phyloP scores from a whole-genome alignment of 1,140 invertebrate species.

The Nymphalis io region DNA sequence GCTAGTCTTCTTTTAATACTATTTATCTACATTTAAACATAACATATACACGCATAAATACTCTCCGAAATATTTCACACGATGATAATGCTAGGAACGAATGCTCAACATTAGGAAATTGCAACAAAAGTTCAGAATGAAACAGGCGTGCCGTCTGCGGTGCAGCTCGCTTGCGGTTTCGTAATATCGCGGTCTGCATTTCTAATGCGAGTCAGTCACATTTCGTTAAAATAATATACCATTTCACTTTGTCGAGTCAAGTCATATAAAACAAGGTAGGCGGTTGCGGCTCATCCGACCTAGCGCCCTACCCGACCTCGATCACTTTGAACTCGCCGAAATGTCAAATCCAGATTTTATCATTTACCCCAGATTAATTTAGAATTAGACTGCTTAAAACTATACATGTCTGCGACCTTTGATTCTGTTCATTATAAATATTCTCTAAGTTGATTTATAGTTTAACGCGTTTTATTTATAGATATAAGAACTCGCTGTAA shows the following conservation, averaged over 20 bases:
- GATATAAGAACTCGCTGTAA: neutral
- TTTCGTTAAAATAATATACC: neutral
- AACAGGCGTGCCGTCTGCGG: slow-evolving; percentile 6
- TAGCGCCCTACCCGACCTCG: slow-evolving; percentile 1
- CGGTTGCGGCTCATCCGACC: neutral
- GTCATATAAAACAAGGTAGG: too few species aligned
- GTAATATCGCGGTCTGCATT: slow-evolving; percentile 1
- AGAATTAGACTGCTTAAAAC: neutral
- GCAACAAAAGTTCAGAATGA: neutral
- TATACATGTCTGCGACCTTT: slow-evolving; percentile 5
- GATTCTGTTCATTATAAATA: neutral
- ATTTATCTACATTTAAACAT: neutral
- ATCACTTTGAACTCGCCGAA: slow-evolving; percentile 7
- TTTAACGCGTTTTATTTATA: neutral
- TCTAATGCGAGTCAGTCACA: neutral
- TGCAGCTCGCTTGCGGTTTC: slow-evolving; percentile 1
- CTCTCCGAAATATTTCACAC: neutral
- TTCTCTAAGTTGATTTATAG: neutral
- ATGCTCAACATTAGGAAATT: neutral
- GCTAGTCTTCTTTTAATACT: neutral
- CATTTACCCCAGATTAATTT: neutral
- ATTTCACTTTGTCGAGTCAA: neutral
- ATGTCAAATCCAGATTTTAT: slow-evolving; percentile 12
- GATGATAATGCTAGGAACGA: neutral
- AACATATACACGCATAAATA: neutral